These are phyloP conservation scores for Alca torda DNA, from an alignment of 2,797 vertebrate genomes.

Conservation along the genomic window DNA sequence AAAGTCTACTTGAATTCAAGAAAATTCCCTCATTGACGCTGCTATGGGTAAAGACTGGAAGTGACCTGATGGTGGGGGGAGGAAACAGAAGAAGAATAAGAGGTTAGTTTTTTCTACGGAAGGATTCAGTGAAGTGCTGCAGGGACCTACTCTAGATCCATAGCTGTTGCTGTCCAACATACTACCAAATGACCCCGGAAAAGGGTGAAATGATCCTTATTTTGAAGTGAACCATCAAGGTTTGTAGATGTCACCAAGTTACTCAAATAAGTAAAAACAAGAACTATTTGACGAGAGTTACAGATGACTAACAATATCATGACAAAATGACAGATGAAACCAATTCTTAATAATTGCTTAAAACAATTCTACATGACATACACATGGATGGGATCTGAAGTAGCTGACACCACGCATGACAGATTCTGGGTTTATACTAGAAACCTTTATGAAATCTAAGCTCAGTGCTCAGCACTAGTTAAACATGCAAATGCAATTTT, in stretches of 20 bases:
- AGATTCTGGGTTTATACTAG: neutral
- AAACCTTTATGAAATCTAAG: neutral
- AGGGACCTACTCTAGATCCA: neutral
- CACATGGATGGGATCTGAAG: neutral
- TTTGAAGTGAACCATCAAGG: neutral
- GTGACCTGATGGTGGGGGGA: neutral
- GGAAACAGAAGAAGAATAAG: neutral
- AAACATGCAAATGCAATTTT: neutral
- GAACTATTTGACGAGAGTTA: neutral
- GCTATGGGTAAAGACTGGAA: neutral
- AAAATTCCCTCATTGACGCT: neutral
- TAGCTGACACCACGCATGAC: fast-evolving
- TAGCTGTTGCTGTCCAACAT: neutral
- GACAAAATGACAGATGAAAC: neutral
- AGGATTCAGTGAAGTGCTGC: neutral
- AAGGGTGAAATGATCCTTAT: neutral
- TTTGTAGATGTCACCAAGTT: neutral
- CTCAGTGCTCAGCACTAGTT: neutral
- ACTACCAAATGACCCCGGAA: neutral
- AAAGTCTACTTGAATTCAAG: neutral
- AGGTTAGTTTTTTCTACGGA: neutral
- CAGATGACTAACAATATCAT: neutral
- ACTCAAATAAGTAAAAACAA: neutral
- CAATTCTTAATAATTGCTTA: neutral
- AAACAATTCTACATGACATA: neutral